Conservation (phyloP, 1,140 invertebrate genomes). For the Cyphomyrmex costatus region DNA sequence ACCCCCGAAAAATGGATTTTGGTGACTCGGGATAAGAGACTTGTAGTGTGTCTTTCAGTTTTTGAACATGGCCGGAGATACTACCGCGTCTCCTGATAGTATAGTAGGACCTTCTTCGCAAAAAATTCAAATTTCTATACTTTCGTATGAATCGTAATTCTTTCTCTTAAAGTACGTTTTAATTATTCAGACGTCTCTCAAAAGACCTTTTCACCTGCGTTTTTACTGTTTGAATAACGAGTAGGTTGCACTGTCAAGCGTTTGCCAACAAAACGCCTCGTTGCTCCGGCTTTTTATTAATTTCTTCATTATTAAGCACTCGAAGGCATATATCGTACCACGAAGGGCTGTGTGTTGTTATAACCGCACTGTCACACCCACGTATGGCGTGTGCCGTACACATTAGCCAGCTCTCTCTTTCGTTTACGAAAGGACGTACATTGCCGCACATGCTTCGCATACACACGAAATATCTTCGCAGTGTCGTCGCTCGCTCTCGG, state of each 20-base stretch:
- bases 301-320: constrained; percentile 70
- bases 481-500: constrained; percentile 57
- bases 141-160: background rate
- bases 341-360: constrained; percentile 49
- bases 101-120: background rate
- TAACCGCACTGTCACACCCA: constrained; percentile 78
- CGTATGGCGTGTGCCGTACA: constrained; percentile 82
- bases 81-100: too few relatives aligned
- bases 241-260: constrained; percentile 15
- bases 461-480: constrained; percentile 52
- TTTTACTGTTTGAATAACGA: constrained; percentile 24
- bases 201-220: background rate
- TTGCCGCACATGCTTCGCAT: background rate
- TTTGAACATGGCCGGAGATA: too few relatives aligned
- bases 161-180: background rate
- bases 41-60: too few relatives aligned
- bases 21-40: too few relatives aligned
- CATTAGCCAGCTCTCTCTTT: constrained; percentile 68
- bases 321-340: constrained; percentile 31
- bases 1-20: too few relatives aligned
- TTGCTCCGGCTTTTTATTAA: constrained; percentile 70
- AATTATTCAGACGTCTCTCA: background rate
- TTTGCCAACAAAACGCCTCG: constrained; percentile 50
- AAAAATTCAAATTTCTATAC: background rate
- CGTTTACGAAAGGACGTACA: constrained; percentile 60